A percentile compares a stretch with the other conserved stretches of the same genome.
These are phyloP conservation scores for Arctocebus calabarensis DNA, from an alignment of 2,797 vertebrate species.

Conservation along the genomic window DNA sequence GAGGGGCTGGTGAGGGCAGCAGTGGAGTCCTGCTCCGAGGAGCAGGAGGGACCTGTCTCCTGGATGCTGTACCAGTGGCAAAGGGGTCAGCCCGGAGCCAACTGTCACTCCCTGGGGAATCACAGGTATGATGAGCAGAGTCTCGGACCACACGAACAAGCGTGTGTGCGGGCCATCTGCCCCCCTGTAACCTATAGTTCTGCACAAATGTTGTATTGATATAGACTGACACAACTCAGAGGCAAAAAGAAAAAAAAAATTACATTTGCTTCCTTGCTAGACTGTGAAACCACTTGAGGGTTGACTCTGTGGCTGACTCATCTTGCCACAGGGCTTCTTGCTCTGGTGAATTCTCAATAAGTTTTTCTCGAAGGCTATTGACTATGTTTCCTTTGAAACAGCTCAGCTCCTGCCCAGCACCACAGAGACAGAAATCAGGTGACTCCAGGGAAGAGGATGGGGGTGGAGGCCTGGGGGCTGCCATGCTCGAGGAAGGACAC, in stretches of 20 bases:
- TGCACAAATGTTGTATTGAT: background rate
- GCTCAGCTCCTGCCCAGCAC: background rate
- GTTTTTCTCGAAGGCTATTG: slow-evolving; percentile 7
- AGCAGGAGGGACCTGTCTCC: background rate
- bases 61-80: background rate
- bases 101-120: background rate
- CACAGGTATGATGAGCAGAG: rapidly evolving
- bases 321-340: background rate
- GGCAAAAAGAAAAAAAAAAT: background rate
- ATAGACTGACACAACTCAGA: background rate
- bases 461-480: background rate
- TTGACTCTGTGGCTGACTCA: slow-evolving; percentile 46
- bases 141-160: background rate
- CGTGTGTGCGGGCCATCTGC: background rate
- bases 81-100: too few species aligned
- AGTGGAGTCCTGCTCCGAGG: background rate
- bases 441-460: background rate
- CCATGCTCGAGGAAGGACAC: background rate
- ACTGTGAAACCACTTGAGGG: slow-evolving; percentile 66
- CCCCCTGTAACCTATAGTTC: background rate
- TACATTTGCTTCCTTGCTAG: slow-evolving; percentile 58
- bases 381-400: slow-evolving; percentile 30
- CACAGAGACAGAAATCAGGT: slow-evolving; percentile 26
- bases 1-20: background rate
- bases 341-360: slow-evolving; percentile 32